Base-by-base conservation (phyloP, 2,113 vertebrate species). In the Toxostoma redivivum region DNA sequence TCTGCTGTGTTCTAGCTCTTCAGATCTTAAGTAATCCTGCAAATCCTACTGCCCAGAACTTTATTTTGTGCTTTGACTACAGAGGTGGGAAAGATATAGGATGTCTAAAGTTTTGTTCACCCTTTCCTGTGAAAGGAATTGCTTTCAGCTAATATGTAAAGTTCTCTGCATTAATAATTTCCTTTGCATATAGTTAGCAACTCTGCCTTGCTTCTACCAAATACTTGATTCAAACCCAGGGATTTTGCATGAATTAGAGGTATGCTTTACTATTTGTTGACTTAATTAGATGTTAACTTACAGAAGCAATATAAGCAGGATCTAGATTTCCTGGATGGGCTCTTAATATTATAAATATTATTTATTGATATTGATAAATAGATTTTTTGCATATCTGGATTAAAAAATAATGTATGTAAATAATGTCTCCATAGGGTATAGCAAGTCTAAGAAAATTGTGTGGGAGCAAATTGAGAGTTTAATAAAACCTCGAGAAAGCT, bases 321-420 rank as follows among this genome's bases (percentile, higher is more conserved):
- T 35, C 25, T n/a, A 37, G 38, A 11, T 77, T 77, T 90, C 28
- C 47, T 81, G 56, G 44, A 79, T 15, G 10, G 14, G 16, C 12
- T 78, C 88, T 92, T 93, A 62, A 38, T 70, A 74, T 40, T 94
- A 90, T 87, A 54, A 5, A 14, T 6, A 7, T 72, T 80, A 65
- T 57, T 87, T 66, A 86, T 22, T 88, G 82, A 91, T 87, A 91
- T 42, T 53, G 23, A 93, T 47, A 84, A 79, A 94, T 62, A 71
- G 27, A 38, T 80, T 19, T 93, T 88, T 65, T 42, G 47, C 38
- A 24, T 54, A 31, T 64, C 21, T 50, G 25, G 23, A 88, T 94
- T 78, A 24, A 86, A 96, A 97, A 94, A 85, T 15, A 72, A 78
- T 58, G 60, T 28, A 88, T 60, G 25, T 64, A 94, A 96, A 94